These are phyloP conservation scores for Microctenopoma stevenorrisi DNA, from an alignment of 2,797 vertebrate genomes.

Conservation along the genomic window DNA sequence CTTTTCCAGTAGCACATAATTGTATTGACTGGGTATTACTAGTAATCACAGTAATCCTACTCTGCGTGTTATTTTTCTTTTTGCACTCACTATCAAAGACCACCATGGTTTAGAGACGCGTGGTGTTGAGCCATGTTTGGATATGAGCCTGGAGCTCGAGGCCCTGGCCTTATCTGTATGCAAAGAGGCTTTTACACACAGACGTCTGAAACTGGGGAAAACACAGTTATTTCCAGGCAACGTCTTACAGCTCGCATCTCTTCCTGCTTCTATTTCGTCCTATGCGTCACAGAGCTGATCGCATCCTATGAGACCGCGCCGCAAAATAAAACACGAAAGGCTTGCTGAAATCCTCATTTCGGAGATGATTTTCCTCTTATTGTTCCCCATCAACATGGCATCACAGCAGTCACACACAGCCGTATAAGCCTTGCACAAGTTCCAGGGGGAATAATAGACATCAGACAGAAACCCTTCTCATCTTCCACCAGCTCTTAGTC, in stretches of 20 bases:
- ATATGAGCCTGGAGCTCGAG: conserved; percentile 40
- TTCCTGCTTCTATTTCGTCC: conserved; percentile 44
- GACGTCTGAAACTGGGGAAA: conserved; percentile 57
- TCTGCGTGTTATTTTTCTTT: conserved; percentile 54
- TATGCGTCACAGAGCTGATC: conserved; percentile 55
- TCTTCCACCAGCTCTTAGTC: conserved; percentile 56
- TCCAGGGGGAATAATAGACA: conserved; percentile 74
- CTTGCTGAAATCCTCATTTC: conserved; percentile 63
- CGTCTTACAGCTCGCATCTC: conserved; percentile 60
- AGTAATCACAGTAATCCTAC: conserved; percentile 57
- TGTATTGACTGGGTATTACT: conserved; percentile 48
- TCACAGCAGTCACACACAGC: conserved; percentile 60
- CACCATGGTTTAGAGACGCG: conserved; percentile 53
- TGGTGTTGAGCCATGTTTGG: conserved; percentile 40
- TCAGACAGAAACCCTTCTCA: conserved; percentile 59
- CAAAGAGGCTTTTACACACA: conserved; percentile 75
- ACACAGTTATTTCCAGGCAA: conserved; percentile 62
- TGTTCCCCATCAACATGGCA: conserved; percentile 62
- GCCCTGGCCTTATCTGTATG: conserved; percentile 73
- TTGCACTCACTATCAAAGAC: conserved; percentile 50
- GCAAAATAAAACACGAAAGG: conserved; percentile 60
- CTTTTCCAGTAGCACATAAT: conserved; percentile 35
- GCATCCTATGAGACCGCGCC: conserved; percentile 51
- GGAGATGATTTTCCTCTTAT: conserved; percentile 67
- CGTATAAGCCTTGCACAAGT: conserved; percentile 72